These are phyloP conservation scores for Drosophila micromelanica DNA, from an alignment of 1,140 invertebrate genomes.

Conservation along the genomic window DNA sequence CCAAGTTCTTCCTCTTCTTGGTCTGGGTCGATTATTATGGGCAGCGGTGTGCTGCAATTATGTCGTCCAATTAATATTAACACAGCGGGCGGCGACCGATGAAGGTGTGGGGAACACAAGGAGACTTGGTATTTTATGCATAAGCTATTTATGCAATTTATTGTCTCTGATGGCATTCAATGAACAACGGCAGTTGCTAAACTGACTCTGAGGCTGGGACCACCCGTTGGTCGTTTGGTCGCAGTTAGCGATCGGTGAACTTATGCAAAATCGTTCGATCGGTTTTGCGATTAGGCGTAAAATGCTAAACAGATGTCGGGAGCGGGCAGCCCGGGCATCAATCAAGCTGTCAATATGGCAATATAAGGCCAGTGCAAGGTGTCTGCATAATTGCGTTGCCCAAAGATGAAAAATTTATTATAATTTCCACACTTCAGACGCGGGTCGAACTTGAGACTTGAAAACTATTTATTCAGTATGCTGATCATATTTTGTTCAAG, in stretches of 20 bases:
- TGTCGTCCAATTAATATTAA: constrained; percentile 84
- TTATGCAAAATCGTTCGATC: constrained; percentile 55
- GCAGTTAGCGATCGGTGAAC: constrained; percentile 32
- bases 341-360: constrained; percentile 79
- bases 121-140: constrained; percentile 66
- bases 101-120: neutral
- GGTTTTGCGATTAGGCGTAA: constrained; percentile 53
- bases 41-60: constrained; percentile 80
- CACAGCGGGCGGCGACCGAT: constrained; percentile 64
- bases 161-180: constrained; percentile 74
- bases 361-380: constrained; percentile 65
- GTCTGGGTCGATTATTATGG: constrained; percentile 74
- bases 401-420: constrained; percentile 79
- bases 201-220: constrained; percentile 22
- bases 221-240: constrained; percentile 65
- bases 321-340: constrained; percentile 45
- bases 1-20: constrained; percentile 26
- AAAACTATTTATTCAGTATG: constrained; percentile 18
- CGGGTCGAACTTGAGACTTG: constrained; percentile 7
- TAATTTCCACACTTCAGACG: constrained; percentile 75
- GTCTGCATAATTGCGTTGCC: constrained; percentile 65
- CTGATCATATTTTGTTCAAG: constrained; percentile 41
- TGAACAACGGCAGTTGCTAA: constrained; percentile 35
- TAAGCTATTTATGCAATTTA: constrained; percentile 77
- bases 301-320: constrained; percentile 47